Conservation (phyloP, 2,888 invertebrate genomes). For the Ypsolopha sequella region DNA sequence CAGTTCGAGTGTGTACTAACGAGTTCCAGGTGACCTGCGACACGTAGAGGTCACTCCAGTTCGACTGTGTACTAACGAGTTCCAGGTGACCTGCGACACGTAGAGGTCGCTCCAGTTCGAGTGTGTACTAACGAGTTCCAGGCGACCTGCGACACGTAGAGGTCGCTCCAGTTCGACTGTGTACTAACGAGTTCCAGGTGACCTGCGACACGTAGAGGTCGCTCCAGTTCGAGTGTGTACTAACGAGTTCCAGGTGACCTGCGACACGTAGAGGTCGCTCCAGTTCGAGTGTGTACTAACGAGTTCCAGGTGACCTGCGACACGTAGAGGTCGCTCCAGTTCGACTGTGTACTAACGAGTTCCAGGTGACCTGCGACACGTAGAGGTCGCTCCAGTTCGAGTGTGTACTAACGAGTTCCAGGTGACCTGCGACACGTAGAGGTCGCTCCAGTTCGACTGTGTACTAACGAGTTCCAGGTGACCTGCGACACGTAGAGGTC, state of each 20-base stretch:
- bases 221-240: slow-evolving; percentile 58
- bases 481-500: slow-evolving; percentile 75
- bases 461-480: slow-evolving; percentile 77
- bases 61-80: too few species aligned
- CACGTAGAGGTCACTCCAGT: slow-evolving; percentile 68
- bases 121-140: slow-evolving; percentile 76
- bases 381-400: slow-evolving; percentile 71
- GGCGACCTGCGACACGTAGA: slow-evolving; percentile 75
- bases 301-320: slow-evolving; percentile 77
- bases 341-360: too few species aligned
- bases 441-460: slow-evolving; percentile 64
- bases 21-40: slow-evolving; percentile 77
- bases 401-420: slow-evolving; percentile 76
- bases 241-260: slow-evolving; percentile 77
- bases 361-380: slow-evolving; percentile 77
- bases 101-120: slow-evolving; percentile 71
- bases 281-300: slow-evolving; percentile 70
- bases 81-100: slow-evolving; percentile 77
- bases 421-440: slow-evolving; percentile 75
- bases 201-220: slow-evolving; percentile 75
- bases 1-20: slow-evolving; percentile 70
- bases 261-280: slow-evolving; percentile 71
- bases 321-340: slow-evolving; percentile 68
- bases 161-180: slow-evolving; percentile 64
- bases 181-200: slow-evolving; percentile 77